A percentile compares a stretch with the other conserved stretches of the same genome.
Evolutionary conservation across 2,113 vertebrate genomes (phyloP).

Genomic region (Lepidothrix coronata): DNA sequence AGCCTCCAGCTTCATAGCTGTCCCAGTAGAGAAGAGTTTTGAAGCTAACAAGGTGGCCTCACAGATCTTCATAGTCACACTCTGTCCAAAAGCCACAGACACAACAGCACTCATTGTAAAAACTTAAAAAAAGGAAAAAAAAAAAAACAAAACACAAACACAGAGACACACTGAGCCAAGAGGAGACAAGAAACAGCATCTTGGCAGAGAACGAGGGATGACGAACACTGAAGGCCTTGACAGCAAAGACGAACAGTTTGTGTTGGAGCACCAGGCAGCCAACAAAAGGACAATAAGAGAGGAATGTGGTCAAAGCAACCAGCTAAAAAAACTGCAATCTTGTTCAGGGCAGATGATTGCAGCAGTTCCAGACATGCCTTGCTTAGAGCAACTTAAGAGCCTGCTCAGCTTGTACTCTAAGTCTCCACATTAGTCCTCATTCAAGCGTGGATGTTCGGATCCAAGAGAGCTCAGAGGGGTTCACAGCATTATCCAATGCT

Average conservation of each 20-base stretch:
- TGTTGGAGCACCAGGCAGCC: background rate
- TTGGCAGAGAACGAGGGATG: slow-evolving; percentile 37
- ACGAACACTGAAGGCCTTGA: slow-evolving; percentile 32
- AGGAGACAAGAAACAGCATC: slow-evolving; percentile 34
- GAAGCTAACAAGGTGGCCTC: slow-evolving; percentile 10
- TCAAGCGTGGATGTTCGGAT: background rate
- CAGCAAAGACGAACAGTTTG: slow-evolving; percentile 41
- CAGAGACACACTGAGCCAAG: slow-evolving; percentile 20
- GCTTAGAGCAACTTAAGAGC: background rate
- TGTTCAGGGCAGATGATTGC: background rate
- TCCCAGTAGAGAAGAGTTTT: background rate
- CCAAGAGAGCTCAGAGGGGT: background rate
- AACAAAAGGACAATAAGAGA: slow-evolving; percentile 42
- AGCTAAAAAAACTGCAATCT: background rate
- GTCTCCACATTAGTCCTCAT: background rate
- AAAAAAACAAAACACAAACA: background rate
- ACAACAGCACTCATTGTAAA: slow-evolving; percentile 26
- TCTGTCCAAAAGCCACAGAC: background rate
- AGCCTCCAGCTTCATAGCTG: background rate
- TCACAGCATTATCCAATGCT: background rate
- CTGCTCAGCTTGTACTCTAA: background rate
- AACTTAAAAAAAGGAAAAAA: background rate
- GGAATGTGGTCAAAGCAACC: background rate
- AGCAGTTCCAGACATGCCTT: background rate
- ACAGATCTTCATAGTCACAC: background rate